Evolutionary conservation across 2,888 invertebrate species (phyloP).

Genomic region (Blomia tropicalis): DNA sequence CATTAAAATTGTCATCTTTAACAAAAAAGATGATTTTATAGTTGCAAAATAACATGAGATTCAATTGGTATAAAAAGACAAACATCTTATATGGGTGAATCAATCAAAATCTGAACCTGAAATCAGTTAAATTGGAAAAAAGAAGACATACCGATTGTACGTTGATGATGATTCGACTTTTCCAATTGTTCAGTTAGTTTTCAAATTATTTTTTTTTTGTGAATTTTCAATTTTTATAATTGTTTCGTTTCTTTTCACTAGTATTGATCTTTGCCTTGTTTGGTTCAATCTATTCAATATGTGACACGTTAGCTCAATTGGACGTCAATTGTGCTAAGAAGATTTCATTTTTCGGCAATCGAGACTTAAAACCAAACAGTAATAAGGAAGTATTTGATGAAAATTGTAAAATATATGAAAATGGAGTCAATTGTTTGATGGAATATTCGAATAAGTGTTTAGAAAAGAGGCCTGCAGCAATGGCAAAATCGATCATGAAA

Average conservation of each 20-base stretch:
- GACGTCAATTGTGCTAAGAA: neutral
- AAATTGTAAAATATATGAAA: neutral
- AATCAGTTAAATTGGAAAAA: no score
- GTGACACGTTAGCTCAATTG: neutral
- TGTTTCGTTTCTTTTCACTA: neutral
- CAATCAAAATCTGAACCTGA: no score
- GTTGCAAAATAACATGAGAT: no score
- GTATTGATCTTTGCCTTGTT: neutral
- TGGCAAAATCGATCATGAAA: neutral
- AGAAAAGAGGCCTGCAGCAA: neutral
- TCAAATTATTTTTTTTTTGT: neutral
- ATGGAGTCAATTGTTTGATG: conserved; percentile 7
- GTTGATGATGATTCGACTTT: no score
- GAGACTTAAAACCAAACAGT: neutral
- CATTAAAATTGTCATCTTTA: no score
- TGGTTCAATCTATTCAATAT: neutral
- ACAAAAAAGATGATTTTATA: no score
- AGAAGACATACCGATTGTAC: no score
- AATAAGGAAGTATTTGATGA: neutral
- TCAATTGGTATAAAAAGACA: no score
- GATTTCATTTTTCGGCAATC: conserved; percentile 5
- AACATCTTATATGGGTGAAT: no score
- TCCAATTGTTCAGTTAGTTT: neutral
- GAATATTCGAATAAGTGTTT: conserved; percentile 1
- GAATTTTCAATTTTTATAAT: neutral